Evolutionary conservation across 2,888 invertebrate genomes (phyloP).

Genomic region (Drosophila colorata): DNA sequence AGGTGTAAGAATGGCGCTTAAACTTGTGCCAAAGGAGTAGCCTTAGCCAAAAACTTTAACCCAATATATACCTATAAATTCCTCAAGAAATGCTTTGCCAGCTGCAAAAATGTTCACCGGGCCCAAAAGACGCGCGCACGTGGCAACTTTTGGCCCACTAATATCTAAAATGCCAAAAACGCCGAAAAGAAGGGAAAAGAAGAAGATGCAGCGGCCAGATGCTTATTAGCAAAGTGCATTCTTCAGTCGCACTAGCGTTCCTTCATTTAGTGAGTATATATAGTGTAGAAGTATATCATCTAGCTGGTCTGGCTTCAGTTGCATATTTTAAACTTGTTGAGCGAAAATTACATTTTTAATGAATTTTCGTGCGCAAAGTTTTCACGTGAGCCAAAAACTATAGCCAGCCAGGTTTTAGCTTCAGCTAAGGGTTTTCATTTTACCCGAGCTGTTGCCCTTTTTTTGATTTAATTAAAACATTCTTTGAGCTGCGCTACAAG

Average conservation of each 20-base stretch:
- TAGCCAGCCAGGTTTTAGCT: conserved; percentile 22
- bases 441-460: conserved; percentile 16
- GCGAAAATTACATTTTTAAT: conserved; percentile 78
- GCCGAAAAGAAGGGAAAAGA: conserved; percentile 29
- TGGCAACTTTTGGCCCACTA: conserved; percentile 31
- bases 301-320: conserved; percentile 26
- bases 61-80: conserved; percentile 32
- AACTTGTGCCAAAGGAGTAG: conserved; percentile 22
- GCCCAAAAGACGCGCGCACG: conserved; percentile 35
- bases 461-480: conserved; percentile 81
- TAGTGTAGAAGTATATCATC: conserved; percentile 1
- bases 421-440: conserved; percentile 29
- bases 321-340: conserved; percentile 72
- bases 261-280: conserved; percentile 28
- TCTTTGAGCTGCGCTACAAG: conserved; percentile 61
- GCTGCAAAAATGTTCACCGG: conserved; percentile 1
- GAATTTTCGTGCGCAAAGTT: conserved; percentile 70
- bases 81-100: conserved; percentile 19
- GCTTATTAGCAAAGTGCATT: conserved; percentile 76
- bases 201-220: neutral
- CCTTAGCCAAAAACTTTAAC: conserved; percentile 38
- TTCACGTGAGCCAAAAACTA: conserved; percentile 45
- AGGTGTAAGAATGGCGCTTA: neutral
- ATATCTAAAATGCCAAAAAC: neutral
- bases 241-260: conserved; percentile 30